Conservation (phyloP, 2,113 vertebrate genomes). For the Tympanuchus pallidicinctus region DNA sequence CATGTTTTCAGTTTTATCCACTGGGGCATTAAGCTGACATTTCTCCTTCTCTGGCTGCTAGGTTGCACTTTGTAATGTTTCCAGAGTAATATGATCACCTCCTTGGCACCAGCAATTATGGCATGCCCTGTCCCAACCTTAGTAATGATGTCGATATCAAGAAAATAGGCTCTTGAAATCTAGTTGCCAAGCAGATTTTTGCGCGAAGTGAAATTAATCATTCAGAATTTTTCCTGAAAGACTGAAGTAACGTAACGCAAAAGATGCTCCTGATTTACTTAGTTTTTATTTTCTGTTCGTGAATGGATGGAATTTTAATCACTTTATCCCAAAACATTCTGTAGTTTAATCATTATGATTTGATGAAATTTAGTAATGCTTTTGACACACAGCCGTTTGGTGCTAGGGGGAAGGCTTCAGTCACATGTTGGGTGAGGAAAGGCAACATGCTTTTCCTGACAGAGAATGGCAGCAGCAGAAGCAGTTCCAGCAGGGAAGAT, state of each 20-base stretch:
- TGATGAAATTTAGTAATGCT: background rate
- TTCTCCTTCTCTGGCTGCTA: background rate
- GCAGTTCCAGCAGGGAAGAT: background rate
- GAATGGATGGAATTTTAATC: background rate
- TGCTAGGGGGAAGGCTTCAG: background rate
- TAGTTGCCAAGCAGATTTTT: background rate
- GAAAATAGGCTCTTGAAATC: background rate
- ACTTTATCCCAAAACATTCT: background rate
- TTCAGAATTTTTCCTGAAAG: background rate
- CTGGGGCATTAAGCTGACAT: background rate
- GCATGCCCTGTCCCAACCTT: background rate
- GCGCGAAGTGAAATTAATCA: background rate
- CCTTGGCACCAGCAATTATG: background rate
- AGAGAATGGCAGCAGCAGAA: background rate
- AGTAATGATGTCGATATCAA: background rate
- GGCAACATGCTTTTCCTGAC: accelerated
- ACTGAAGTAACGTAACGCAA: background rate
- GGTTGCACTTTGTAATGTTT: slow-evolving; percentile 1
- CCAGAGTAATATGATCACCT: background rate
- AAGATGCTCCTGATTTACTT: background rate
- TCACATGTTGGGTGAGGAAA: background rate
- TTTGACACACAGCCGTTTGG: background rate
- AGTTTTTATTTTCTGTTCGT: background rate
- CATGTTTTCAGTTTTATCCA: background rate
- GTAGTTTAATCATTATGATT: background rate